Base-by-base conservation (phyloP, 2,113 vertebrate species). In the Sapajus apella region DNA sequence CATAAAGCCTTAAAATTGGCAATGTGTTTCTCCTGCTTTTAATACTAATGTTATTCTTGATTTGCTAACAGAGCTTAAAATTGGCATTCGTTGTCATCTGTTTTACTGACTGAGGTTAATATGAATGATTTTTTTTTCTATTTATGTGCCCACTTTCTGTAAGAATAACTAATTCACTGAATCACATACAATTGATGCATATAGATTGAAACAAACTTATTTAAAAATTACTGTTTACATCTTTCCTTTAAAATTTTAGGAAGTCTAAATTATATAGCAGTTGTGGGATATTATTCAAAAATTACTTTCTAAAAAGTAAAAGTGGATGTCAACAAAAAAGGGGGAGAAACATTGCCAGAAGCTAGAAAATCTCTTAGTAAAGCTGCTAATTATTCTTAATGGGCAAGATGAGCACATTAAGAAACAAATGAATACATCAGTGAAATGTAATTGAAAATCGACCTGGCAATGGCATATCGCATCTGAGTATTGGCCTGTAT, bases 341-440 rank as follows among this genome's bases (percentile, higher is more conserved):
- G 72, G 75, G 80, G 94, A 56, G 97, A 97, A 98, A 98, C 98
- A 96, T 97, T 98, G 98, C 98, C 98, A 98, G 98, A 98, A 98
- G 97, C 98, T 98, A 98, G 98, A 98, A 98, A 98, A 98, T 98
- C 98, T 98, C 98, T 98, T 98, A 98, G 98, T 98, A 98, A 98
- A 98, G 96, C 98, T 98, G 98, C 98, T 99, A 99, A 99, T 99
- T 99, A 99, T 98, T 99, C 98, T 98, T 99, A 99, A 99, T 99
- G 98, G 98, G 98, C 98, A 98, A 98, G 98, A 99, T 98, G 98
- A 99, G 98, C 98, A 98, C 98, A 99, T 99, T 99, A 99, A 99
- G 98, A 98, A 98, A 98, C 99, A 99, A 99, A 99, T 98, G 99
- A 98, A 98, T 98, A 98, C 98, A 98, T 98, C 98, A 98, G 98